A percentile compares a stretch with the other conserved stretches of the same genome.
Evolutionary conservation across 1,140 invertebrate species (phyloP).

Genomic region (Leptinotarsa undecemlineata): DNA sequence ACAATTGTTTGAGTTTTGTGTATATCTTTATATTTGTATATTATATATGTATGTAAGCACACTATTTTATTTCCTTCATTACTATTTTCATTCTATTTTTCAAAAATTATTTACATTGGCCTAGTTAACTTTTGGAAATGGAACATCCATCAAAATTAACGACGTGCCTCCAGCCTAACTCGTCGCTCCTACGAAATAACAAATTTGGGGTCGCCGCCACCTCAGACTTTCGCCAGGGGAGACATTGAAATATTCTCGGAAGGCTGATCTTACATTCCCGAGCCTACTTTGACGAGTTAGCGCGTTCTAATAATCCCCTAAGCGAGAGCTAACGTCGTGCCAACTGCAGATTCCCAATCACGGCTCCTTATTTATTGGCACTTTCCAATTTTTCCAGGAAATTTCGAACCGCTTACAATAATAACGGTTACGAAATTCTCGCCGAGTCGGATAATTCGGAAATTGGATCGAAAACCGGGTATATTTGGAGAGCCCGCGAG

Average conservation of each 20-base stretch:
- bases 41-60: too few relatives aligned
- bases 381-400: constrained; percentile 13
- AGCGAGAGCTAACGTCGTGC: constrained; percentile 9
- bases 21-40: too few relatives aligned
- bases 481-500: too few relatives aligned
- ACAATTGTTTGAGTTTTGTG: too few relatives aligned
- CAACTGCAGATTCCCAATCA: constrained; percentile 25
- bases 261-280: constrained; percentile 14
- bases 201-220: neutral
- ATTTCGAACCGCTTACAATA: constrained; percentile 10
- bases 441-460: neutral
- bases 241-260: constrained; percentile 1
- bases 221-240: neutral
- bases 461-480: neutral
- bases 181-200: neutral
- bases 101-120: too few relatives aligned
- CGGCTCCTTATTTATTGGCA: constrained; percentile 20
- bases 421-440: neutral
- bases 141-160: neutral
- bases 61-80: too few relatives aligned
- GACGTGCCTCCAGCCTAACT: neutral
- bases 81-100: too few relatives aligned
- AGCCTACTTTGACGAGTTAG: constrained; percentile 23
- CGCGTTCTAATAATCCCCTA: constrained; percentile 18
- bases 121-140: too few relatives aligned